A percentile compares a stretch with the other conserved stretches of the same genome.
phyloP scores from a whole-genome alignment of 2,113 vertebrate genomes.

The Miniopterus natalensis region DNA sequence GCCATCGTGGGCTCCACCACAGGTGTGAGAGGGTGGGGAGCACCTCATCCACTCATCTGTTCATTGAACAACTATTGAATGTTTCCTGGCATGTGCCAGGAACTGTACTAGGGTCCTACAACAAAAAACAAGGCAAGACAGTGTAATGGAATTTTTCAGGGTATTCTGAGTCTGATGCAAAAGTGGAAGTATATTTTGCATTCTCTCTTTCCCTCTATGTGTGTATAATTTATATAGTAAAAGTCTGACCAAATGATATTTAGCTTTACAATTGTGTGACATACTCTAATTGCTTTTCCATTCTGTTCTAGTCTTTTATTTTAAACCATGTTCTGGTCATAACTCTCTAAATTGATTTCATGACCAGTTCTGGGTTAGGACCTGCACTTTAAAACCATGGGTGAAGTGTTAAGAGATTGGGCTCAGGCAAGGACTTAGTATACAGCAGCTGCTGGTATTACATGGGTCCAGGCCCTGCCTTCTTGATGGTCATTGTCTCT shows the following conservation, averaged over 20 bases:
- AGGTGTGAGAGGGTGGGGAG: slow-evolving; percentile 80
- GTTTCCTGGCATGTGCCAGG: not conserved
- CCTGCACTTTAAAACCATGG: not conserved
- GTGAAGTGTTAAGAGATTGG: not conserved
- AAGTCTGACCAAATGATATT: not conserved
- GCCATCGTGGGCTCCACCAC: slow-evolving; percentile 97
- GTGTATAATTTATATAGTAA: not conserved
- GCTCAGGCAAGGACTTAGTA: not conserved
- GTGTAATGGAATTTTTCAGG: not conserved
- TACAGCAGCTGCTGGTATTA: not conserved
- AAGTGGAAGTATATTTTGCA: not conserved
- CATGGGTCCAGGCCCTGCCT: not conserved
- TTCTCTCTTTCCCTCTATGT: not conserved
- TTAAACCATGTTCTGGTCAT: not conserved
- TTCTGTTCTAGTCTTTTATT: slow-evolving; percentile 5
- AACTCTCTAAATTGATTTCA: not conserved
- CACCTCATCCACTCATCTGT: not conserved
- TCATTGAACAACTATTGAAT: too few relatives aligned
- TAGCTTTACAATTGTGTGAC: not conserved
- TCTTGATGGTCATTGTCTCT: not conserved
- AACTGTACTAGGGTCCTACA: not conserved
- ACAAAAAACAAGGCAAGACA: not conserved
- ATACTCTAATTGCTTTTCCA: not conserved
- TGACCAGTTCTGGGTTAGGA: not conserved
- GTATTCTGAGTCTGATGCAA: not conserved